phyloP scores from a whole-genome alignment of 2,113 vertebrate species.

The Myrmecobius fasciatus region DNA sequence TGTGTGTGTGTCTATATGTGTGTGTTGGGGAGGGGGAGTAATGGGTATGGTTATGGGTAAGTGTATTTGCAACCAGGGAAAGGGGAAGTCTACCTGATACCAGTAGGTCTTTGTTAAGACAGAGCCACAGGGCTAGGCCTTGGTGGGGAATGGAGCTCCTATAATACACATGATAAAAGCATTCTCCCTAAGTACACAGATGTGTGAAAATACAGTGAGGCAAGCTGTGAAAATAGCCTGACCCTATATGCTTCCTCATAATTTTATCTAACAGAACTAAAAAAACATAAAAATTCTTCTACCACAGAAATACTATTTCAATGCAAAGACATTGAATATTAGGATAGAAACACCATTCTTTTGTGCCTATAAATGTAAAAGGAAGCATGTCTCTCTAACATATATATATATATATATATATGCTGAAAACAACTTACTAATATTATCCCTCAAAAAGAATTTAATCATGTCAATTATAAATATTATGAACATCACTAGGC shows the following conservation, averaged over 20 bases:
- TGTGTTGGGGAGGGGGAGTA: too few relatives aligned
- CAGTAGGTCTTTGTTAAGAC: neutral
- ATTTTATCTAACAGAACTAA: neutral
- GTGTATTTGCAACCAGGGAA: neutral
- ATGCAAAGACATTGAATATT: neutral
- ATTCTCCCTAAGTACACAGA: neutral
- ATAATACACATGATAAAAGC: neutral
- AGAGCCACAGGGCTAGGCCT: neutral
- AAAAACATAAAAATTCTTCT: neutral
- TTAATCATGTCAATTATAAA: constrained; percentile 51
- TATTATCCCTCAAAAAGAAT: constrained; percentile 9
- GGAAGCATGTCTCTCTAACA: neutral
- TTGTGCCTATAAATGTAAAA: neutral
- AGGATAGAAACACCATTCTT: neutral
- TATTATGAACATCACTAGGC: constrained; percentile 47
- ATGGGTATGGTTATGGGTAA: too few relatives aligned
- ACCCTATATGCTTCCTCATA: neutral
- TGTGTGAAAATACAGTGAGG: neutral
- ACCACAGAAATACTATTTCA: neutral
- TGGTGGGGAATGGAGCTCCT: neutral
- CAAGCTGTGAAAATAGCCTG: neutral
- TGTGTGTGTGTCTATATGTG: too few relatives aligned
- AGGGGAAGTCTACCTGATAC: neutral
- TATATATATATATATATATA: neutral
- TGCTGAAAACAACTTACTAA: constrained; percentile 7